These are phyloP conservation scores for Dipodomys ordii DNA, from an alignment of 2,113 vertebrate genomes.

Conservation along the genomic window DNA sequence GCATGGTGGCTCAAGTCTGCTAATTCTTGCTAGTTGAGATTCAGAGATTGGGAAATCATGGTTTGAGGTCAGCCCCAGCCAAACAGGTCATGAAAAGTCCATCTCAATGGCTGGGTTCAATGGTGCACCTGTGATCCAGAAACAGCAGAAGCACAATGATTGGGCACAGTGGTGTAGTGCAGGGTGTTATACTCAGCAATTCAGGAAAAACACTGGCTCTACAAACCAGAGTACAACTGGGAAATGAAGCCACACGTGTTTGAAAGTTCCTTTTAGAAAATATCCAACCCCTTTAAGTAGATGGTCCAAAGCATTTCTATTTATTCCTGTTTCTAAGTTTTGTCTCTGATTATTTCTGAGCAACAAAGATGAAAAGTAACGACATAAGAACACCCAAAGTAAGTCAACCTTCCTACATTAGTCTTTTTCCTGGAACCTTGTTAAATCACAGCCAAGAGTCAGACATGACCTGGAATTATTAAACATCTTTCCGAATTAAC, in stretches of 20 bases:
- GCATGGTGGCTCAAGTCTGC: too few species aligned
- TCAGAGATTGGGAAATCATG: too few species aligned
- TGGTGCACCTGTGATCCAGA: too few species aligned
- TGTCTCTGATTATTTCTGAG: not conserved
- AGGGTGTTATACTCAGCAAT: too few species aligned
- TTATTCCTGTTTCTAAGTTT: not conserved
- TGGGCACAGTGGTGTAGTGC: too few species aligned
- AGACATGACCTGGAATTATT: not conserved
- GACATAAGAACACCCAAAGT: not conserved
- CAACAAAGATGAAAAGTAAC: not conserved
- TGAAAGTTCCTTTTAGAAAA: not conserved
- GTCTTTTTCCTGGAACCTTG: not conserved
- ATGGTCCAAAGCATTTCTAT: not conserved
- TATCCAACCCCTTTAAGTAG: not conserved
- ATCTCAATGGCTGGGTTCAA: too few species aligned
- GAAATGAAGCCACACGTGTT: not conserved
- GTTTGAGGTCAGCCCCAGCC: not conserved
- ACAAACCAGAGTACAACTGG: not conserved
- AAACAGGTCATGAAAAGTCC: too few species aligned
- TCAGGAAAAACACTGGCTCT: not conserved
- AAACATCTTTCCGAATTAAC: not conserved
- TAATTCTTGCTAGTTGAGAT: too few species aligned
- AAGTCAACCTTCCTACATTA: not conserved
- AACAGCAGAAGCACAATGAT: too few species aligned
- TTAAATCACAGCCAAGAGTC: not conserved